Percentiles rank a stretch among this genome's conserved stretches.
Evolutionary conservation across 2,888 invertebrate species (phyloP).

Genomic region (Apodemia hepburni): DNA sequence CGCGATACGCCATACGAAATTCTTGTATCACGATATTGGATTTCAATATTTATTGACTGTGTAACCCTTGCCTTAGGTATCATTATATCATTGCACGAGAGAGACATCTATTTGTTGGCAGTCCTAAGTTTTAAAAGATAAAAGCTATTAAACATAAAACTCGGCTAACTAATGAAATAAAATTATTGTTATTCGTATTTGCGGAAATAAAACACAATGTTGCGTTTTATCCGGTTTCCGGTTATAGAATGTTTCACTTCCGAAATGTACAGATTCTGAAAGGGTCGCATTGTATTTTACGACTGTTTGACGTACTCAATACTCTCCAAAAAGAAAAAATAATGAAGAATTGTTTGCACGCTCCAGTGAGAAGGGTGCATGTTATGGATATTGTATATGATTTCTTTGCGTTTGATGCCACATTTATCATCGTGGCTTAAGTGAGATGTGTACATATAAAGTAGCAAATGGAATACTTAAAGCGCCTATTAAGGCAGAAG

Average conservation of each 20-base stretch:
- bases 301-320: constrained; percentile 16
- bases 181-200: not conserved
- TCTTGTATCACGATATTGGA: too few species aligned
- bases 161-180: not conserved
- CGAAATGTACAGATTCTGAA: not conserved
- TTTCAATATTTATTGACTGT: too few species aligned
- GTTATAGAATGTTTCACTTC: constrained; percentile 1
- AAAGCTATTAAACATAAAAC: not conserved
- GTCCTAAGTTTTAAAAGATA: too few species aligned
- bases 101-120: too few species aligned
- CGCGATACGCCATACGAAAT: too few species aligned
- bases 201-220: not conserved
- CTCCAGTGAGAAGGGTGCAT: constrained; percentile 8
- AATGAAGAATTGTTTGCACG: constrained; percentile 5
- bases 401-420: not conserved
- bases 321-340: constrained; percentile 1
- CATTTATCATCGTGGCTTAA: constrained; percentile 5
- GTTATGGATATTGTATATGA: constrained; percentile 1
- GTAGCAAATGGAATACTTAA: constrained; percentile 8
- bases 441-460: not conserved
- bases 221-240: constrained; percentile 15
- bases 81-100: too few species aligned
- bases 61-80: too few species aligned
- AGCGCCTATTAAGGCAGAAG: not conserved
- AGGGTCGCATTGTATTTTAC: constrained; percentile 16